Evolutionary conservation across 2,797 vertebrate species (phyloP), one percentile per base, ranked within the genome.

Genomic region (Crenichthys baileyi): DNA sequence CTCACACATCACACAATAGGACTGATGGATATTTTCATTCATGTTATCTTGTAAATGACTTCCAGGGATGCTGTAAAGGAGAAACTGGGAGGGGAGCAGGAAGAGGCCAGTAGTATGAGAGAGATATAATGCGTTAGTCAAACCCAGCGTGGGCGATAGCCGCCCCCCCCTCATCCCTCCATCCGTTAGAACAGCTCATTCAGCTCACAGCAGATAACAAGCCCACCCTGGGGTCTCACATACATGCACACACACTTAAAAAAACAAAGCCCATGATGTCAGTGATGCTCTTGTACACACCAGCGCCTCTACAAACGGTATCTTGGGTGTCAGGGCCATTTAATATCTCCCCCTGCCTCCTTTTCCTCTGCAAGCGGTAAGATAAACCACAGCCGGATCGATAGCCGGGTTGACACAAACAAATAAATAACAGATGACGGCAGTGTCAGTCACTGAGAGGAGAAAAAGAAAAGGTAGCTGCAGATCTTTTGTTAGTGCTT

Each of bases 41-140:
- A 93, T 94, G 93, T 94, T 95, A 93, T 93, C 94, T 96, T 94
- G 87, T 94, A 95, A 96, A 95, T 94, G 93, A 94, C 90, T 96
- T 95, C 92, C 91, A 94, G 91, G 92, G 91, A 91, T 82, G 87
- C 85, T 89, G 85, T 93, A 91, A 89, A 87, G 77, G 87, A 75
- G 83, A 71, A 26, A 74, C 79, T 79, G 60, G 61, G 15, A 83
- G 51, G 86, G 46, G 74, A 46, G 74, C 58, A 76, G 91, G 87
- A 89, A 81, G 89, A 82, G 90, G 86, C 79, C 84, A 89, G 85
- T 72, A 90, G 86, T 80, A 90, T 85, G 87, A 89, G 89, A 87
- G 87, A 89, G 83, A 67, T 92, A 92, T 90, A 90, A 91, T 88
- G 91, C 84, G 88, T 92, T 94, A 92, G 84, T 94, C 88, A 88